A percentile compares a stretch with the other conserved stretches of the same genome.
phyloP scores from a whole-genome alignment of 2,888 invertebrate genomes.

The Nephrocerus scutellatus region DNA sequence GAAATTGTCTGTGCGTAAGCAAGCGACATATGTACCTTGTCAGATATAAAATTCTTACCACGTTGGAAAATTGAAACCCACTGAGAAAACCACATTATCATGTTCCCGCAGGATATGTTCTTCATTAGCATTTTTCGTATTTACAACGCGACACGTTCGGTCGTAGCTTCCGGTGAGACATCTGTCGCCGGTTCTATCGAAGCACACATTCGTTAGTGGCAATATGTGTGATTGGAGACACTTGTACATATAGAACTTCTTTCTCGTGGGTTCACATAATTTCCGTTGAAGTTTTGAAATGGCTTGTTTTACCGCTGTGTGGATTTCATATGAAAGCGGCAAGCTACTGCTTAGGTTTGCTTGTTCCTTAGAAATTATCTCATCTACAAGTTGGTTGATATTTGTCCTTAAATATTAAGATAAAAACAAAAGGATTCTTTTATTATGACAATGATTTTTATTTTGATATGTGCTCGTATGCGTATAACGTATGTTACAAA shows the following conservation, averaged over 20 bases:
- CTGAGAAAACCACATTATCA: constrained; percentile 74
- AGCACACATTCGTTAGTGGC: constrained; percentile 65
- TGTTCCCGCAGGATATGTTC: constrained; percentile 65
- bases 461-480: no score
- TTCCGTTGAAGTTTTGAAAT: constrained; percentile 58
- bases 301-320: constrained; percentile 55
- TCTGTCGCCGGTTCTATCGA: constrained; percentile 64
- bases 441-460: no score
- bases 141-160: constrained; percentile 75
- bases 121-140: constrained; percentile 63
- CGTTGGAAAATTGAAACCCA: constrained; percentile 67
- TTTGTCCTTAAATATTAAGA: no score
- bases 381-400: constrained; percentile 50
- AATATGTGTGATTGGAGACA: constrained; percentile 60
- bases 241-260: constrained; percentile 61
- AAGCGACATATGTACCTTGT: background rate
- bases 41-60: constrained; percentile 52
- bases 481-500: no score
- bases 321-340: no score
- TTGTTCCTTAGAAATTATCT: constrained; percentile 51
- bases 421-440: no score
- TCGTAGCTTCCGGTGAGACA: constrained; percentile 80
- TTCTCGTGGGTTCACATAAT: constrained; percentile 55
- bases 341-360: no score
- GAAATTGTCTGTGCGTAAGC: background rate